These are phyloP conservation scores for Diadumene lineata DNA, from an alignment of 92 coral and sea anemone species.

Conservation along the genomic window DNA sequence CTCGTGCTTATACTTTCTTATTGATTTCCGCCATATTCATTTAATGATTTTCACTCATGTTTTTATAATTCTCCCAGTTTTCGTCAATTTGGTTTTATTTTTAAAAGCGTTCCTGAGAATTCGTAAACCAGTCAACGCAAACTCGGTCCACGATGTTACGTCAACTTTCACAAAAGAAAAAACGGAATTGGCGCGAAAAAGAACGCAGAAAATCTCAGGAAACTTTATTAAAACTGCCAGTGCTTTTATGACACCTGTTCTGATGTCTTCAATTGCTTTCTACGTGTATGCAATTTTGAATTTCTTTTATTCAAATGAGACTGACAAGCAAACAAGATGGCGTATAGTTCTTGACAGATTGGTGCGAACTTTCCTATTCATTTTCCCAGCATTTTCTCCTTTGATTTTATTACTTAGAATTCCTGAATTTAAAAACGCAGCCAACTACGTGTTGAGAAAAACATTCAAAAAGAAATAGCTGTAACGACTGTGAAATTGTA, in stretches of 20 bases:
- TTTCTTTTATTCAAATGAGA: background rate
- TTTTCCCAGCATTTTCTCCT: conserved; percentile 1
- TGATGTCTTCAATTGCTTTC: background rate
- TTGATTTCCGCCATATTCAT: conserved; percentile 1
- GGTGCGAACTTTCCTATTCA: background rate
- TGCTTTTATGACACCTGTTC: background rate
- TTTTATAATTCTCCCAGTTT: conserved; percentile 6
- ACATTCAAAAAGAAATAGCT: background rate
- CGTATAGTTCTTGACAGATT: conserved; percentile 5
- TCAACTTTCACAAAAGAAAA: conserved; percentile 18
- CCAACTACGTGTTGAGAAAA: background rate
- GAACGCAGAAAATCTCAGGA: conserved; percentile 15
- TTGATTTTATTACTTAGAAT: background rate
- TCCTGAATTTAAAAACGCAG: conserved; percentile 13
- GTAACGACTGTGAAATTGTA: too few relatives aligned
- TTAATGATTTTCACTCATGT: conserved; percentile 8
- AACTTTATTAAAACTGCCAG: conserved; percentile 2
- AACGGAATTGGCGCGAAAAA: background rate
- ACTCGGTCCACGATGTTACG: background rate
- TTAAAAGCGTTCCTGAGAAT: conserved; percentile 1
- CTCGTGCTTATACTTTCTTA: background rate
- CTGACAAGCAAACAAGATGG: conserved; percentile 17
- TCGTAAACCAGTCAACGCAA: conserved; percentile 3
- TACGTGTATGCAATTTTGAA: background rate
- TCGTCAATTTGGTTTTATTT: background rate